Percentiles rank a stretch among this genome's conserved stretches.
Evolutionary conservation across 2,113 vertebrate genomes (phyloP).

Genomic region (Pluvianellus socialis): DNA sequence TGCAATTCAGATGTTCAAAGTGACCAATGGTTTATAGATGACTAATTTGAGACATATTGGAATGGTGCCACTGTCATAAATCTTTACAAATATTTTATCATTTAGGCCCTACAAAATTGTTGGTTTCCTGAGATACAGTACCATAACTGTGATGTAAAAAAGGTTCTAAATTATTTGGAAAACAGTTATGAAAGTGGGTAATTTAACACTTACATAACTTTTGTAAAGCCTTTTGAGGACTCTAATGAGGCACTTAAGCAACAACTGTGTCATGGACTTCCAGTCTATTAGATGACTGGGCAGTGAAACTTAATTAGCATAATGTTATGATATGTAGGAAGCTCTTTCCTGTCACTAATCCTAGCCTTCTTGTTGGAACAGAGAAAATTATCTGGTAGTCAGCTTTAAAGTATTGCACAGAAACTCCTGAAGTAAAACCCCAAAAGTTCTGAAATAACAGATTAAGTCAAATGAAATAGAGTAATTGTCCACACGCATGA

Average conservation of each 20-base stretch:
- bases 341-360: neutral
- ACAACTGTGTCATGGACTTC: neutral
- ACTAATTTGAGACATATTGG: neutral
- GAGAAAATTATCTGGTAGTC: neutral
- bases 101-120: neutral
- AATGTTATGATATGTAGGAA: neutral
- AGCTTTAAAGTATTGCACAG: neutral
- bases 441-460: neutral
- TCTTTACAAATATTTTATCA: neutral
- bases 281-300: neutral
- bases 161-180: neutral
- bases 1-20: neutral
- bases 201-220: neutral
- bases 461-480: neutral
- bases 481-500: neutral
- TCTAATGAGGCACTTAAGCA: neutral
- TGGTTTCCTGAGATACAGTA: neutral
- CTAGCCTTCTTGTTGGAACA: neutral
- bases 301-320: neutral
- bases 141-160: neutral
- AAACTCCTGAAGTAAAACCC: neutral
- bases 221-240: neutral
- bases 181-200: neutral
- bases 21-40: neutral
- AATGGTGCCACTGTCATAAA: neutral